Percentiles rank a stretch among this genome's conserved stretches.
Evolutionary conservation across 2,888 invertebrate species (phyloP).

Genomic region (Eremobia ochroleuca): DNA sequence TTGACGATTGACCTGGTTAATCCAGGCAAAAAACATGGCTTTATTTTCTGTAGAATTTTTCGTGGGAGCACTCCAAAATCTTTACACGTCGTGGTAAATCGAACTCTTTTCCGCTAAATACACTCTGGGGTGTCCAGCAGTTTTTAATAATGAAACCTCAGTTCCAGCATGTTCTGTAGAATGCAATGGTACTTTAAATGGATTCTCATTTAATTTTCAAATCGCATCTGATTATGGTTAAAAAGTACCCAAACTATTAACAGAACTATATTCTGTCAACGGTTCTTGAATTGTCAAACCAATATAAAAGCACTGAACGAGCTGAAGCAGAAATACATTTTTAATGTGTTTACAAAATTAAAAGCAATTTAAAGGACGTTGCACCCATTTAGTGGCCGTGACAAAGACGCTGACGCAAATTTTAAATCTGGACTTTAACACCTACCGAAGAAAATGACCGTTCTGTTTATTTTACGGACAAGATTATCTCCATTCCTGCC

Average conservation of each 20-base stretch:
- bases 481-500: constrained; percentile 30
- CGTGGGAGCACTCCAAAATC: neutral
- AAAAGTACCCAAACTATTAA: constrained; percentile 9
- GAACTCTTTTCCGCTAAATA: neutral
- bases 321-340: constrained; percentile 8
- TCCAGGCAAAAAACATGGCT: neutral
- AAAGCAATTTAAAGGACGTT: constrained; percentile 47
- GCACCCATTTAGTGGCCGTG: constrained; percentile 40
- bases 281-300: constrained; percentile 6
- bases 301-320: neutral
- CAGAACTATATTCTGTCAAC: constrained; percentile 23
- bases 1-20: neutral
- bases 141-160: neutral
- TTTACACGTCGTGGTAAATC: no score
- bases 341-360: constrained; percentile 57
- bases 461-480: constrained; percentile 24
- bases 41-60: neutral
- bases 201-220: neutral
- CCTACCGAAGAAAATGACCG: constrained; percentile 12
- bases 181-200: neutral
- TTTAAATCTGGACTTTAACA: constrained; percentile 44
- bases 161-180: neutral
- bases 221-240: neutral
- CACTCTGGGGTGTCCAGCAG: neutral
- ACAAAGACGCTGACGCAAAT: constrained; percentile 51